Evolutionary conservation across 2,888 invertebrate genomes (phyloP).

Genomic region (Gryllus longicercus): DNA sequence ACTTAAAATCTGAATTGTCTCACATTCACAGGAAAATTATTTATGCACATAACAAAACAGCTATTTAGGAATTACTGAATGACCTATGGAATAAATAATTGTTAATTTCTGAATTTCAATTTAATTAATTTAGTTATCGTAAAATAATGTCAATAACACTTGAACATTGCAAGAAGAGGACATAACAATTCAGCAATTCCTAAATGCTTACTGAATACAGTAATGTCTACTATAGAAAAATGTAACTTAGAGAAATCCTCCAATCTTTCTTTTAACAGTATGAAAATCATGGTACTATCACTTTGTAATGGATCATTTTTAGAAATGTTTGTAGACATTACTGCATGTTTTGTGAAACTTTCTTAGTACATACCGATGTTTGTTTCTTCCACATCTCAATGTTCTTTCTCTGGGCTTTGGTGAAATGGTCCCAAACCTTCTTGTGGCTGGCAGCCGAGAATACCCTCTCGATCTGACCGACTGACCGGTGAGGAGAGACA

Average conservation of each 20-base stretch:
- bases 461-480: conserved; percentile 98
- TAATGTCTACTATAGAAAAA: background rate
- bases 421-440: conserved; percentile 99
- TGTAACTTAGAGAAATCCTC: too few species aligned
- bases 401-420: conserved; percentile 98
- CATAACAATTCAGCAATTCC: background rate
- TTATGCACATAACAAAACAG: background rate
- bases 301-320: too few species aligned
- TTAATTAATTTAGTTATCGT: background rate
- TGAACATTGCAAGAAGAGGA: too few species aligned
- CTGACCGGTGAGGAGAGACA: conserved; percentile 54
- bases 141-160: background rate
- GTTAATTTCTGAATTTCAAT: background rate
- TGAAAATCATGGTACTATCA: too few species aligned
- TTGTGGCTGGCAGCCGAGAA: conserved; percentile 93
- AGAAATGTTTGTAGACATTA: background rate
- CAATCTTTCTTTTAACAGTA: too few species aligned
- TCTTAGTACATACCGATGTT: conserved; percentile 73
- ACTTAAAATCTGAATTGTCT: background rate
- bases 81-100: background rate
- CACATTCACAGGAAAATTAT: background rate
- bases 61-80: background rate
- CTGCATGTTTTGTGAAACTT: background rate
- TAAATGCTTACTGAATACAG: background rate
- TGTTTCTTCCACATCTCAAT: conserved; percentile 97